Evolutionary conservation across 2,113 vertebrate species (phyloP), one percentile per base, ranked within the genome.

Genomic region (Probosciger aterrimus): DNA sequence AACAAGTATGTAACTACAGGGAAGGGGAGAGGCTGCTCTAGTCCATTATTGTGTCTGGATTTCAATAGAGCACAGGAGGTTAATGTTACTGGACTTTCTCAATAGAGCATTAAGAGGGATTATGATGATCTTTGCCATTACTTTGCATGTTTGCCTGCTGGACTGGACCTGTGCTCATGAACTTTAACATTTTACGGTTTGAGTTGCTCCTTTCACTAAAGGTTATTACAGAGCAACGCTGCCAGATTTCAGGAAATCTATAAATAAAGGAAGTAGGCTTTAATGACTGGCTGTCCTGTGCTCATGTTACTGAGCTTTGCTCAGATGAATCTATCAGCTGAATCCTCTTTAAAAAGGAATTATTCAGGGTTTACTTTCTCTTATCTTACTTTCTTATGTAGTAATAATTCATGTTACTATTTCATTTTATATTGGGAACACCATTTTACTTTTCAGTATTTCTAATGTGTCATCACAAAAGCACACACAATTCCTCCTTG

Each of bases 251-350:
- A 90, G 50, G 55, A 67, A 75, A 50, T 14, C 44, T 35, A 33
- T 81, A 68, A 90, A 76, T 84, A 67, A 55, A 92, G 95, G 92
- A 96, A 95, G 74, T 60, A 28, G 70, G 70, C 33, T 71, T 78
- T 78, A 50, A 44, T 60, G 50, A 63, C 49, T 22, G 18, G 11
- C 33, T 90, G 13, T 46, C 5, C 41, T 44, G 52, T 55, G 83
- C 33, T 80, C n/a, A 2, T 18, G 73, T 73, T 71, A 46, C 65
- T 82, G 23, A 85, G 75, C 69, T 65, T 57, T 30, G 25, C 44
- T 65, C 78, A 81, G 65, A 50, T 0, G 0, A 50, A 60, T 68
- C 28, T 35, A 7, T 47, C 64, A 47, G 64, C n/a, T 85, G 59
- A 82, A 49, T 49, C 20, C 44, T 33, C 9, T 65, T 39, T 31